phyloP scores from a whole-genome alignment of 2,888 invertebrate genomes.

The Metacarcinus magister region DNA sequence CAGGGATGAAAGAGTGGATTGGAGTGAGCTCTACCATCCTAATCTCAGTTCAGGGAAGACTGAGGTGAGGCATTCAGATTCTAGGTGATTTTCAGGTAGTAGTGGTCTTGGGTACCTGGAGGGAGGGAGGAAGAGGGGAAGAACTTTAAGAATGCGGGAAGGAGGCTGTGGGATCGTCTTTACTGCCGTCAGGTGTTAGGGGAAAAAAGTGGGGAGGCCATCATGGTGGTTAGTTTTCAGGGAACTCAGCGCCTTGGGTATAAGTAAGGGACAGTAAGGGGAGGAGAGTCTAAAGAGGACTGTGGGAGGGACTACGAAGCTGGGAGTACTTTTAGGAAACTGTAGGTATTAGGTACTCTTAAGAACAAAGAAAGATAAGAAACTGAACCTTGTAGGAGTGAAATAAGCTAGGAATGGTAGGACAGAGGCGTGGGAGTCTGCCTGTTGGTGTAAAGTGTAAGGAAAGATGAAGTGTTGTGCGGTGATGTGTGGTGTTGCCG shows the following conservation, averaged over 20 bases:
- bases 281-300: not conserved
- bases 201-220: not conserved
- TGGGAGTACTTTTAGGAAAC: no score
- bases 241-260: not conserved
- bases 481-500: not conserved
- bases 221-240: not conserved
- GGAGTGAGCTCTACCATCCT: no score
- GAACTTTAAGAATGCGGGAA: not conserved
- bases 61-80: no score
- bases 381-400: not conserved
- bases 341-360: no score
- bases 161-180: not conserved
- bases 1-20: no score
- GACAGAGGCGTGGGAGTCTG: not conserved
- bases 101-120: no score
- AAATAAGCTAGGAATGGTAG: not conserved
- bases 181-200: not conserved
- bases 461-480: not conserved
- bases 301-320: not conserved
- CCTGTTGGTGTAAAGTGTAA: not conserved
- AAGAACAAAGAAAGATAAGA: no score
- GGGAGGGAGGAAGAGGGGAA: not conserved
- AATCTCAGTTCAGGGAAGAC: no score
- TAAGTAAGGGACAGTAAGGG: not conserved
- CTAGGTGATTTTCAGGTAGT: no score